Conservation (phyloP, 1,140 invertebrate genomes). For the Protaetia brevitarsis region DNA sequence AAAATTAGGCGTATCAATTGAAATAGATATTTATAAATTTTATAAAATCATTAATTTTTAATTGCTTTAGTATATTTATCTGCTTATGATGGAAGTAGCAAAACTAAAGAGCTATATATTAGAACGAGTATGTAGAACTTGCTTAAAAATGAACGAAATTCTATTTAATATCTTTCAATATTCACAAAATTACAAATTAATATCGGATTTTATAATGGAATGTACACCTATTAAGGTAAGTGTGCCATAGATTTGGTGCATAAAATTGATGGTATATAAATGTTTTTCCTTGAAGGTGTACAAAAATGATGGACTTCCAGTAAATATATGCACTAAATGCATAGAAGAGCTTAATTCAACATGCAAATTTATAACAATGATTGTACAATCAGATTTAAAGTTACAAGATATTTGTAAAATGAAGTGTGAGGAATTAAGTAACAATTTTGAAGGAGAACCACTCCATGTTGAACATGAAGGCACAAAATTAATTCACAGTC, state of each 20-base stretch:
- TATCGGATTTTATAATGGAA: slow-evolving; percentile 1
- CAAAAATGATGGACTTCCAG: neutral
- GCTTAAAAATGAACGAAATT: neutral
- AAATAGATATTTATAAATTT: too few species aligned
- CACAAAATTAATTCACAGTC: too few species aligned
- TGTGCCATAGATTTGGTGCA: neutral
- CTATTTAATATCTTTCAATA: neutral
- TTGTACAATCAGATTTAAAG: neutral
- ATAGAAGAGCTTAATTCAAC: neutral
- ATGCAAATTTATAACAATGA: neutral
- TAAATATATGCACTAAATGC: neutral
- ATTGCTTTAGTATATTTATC: too few species aligned
- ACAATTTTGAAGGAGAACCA: neutral
- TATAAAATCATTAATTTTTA: too few species aligned
- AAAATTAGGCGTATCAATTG: too few species aligned
- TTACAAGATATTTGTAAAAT: neutral
- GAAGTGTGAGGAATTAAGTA: neutral
- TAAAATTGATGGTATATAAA: neutral
- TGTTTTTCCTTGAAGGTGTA: neutral
- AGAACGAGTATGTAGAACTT: neutral
- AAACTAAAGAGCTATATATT: neutral
- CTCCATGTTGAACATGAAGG: neutral
- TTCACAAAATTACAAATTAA: neutral
- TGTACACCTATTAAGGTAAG: neutral
- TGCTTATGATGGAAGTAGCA: neutral